phyloP scores from a whole-genome alignment of 2,888 invertebrate genomes.

The Acrobasis suavella region DNA sequence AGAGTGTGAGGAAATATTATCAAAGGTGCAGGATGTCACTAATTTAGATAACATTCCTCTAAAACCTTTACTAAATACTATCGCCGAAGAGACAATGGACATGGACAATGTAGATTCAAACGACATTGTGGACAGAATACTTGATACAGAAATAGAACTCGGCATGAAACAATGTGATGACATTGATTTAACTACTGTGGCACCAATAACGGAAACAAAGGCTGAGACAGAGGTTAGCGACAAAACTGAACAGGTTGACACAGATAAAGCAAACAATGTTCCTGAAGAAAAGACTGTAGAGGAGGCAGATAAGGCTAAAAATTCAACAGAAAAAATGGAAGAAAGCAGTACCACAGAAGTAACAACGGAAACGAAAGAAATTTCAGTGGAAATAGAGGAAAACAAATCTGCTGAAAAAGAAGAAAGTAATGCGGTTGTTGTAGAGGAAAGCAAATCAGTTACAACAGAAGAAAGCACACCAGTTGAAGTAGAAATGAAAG shows the following conservation, averaged over 20 bases:
- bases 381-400: constrained; percentile 23
- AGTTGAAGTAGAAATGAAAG: constrained; percentile 2
- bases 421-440: too few relatives aligned
- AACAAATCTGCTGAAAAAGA: background rate
- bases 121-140: constrained; percentile 69
- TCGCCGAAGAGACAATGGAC: constrained; percentile 68
- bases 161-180: constrained; percentile 58
- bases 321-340: constrained; percentile 35
- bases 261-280: constrained; percentile 22
- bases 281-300: constrained; percentile 37
- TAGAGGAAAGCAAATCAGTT: background rate
- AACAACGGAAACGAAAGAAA: constrained; percentile 23
- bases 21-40: constrained; percentile 74
- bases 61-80: constrained; percentile 64
- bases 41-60: constrained; percentile 67
- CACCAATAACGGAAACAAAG: constrained; percentile 43
- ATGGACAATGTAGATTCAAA: constrained; percentile 64
- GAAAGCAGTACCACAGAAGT: constrained; percentile 35
- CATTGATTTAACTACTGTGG: constrained; percentile 45
- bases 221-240: constrained; percentile 29
- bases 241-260: constrained; percentile 31
- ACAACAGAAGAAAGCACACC: background rate
- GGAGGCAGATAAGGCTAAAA: constrained; percentile 33
- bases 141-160: constrained; percentile 66
- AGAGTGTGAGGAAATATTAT: constrained; percentile 75